Conservation (phyloP, 2,888 invertebrate species). For the Drosophila pseudotakahashii region DNA sequence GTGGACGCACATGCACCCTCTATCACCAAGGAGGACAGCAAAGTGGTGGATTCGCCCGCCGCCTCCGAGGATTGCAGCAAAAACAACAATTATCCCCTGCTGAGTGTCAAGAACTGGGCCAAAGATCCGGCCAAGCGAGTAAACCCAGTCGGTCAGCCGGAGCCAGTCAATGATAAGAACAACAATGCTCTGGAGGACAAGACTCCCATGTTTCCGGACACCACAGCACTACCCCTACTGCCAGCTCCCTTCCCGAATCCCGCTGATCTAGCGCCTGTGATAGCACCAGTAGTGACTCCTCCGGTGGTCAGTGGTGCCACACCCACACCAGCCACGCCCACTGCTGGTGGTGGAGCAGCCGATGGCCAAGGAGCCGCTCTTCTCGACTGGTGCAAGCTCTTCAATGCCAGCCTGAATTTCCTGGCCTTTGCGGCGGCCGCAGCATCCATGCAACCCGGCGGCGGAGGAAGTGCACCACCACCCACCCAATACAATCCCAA, state of each 20-base stretch:
- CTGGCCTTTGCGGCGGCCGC: slow-evolving; percentile 77
- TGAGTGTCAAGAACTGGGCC: slow-evolving; percentile 82
- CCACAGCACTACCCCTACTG: slow-evolving; percentile 20
- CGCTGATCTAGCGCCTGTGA: slow-evolving; percentile 47
- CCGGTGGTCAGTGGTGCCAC: background rate
- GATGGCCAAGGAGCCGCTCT: slow-evolving; percentile 84
- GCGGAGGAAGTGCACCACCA: slow-evolving; percentile 8
- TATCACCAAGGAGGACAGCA: slow-evolving; percentile 39
- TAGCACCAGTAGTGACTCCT: slow-evolving; percentile 20
- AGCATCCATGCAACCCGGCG: slow-evolving; percentile 68
- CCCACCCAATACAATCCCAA: slow-evolving; percentile 17
- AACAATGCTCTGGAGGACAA: slow-evolving; percentile 60
- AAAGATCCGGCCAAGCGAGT: slow-evolving; percentile 70
- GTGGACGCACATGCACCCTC: slow-evolving; percentile 1
- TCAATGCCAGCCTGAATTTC: slow-evolving; percentile 85
- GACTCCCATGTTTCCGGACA: slow-evolving; percentile 20
- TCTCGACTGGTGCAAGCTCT: slow-evolving; percentile 91
- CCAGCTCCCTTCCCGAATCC: slow-evolving; percentile 58
- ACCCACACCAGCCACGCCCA: slow-evolving; percentile 6
- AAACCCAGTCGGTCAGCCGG: slow-evolving; percentile 8
- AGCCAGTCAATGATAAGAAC: slow-evolving; percentile 62
- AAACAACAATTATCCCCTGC: slow-evolving; percentile 55
- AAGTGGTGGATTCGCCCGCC: slow-evolving; percentile 7
- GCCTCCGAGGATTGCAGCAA: slow-evolving; percentile 35
- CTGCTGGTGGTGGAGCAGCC: slow-evolving; percentile 15